Conservation (phyloP, 2,888 invertebrate genomes). For the Acronicta alni region DNA sequence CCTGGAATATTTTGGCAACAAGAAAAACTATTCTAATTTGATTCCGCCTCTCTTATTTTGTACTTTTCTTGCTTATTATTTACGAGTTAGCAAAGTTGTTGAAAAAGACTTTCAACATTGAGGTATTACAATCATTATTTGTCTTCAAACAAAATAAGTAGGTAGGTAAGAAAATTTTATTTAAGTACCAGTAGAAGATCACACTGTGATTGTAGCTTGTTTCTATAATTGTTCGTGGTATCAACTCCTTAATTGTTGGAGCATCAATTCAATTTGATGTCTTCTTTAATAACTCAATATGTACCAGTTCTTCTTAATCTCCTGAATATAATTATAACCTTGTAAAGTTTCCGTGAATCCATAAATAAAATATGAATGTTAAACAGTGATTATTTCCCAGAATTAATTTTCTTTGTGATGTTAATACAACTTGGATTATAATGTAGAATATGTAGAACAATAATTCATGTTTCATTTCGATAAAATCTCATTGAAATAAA, state of each 20-base stretch:
- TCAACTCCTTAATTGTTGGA: background rate
- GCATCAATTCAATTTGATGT: background rate
- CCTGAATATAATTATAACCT: background rate
- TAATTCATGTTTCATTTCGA: too few species aligned
- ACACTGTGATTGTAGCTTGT: too few species aligned
- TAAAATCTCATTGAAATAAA: too few species aligned
- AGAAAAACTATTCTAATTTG: conserved; percentile 52
- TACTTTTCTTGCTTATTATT: conserved; percentile 13
- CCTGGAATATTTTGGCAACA: conserved; percentile 42
- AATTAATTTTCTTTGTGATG: background rate
- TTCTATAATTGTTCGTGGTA: background rate
- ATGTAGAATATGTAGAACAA: too few species aligned
- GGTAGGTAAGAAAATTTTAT: background rate
- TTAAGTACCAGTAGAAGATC: too few species aligned
- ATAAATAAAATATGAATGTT: background rate
- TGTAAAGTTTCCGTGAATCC: background rate
- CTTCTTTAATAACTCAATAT: background rate
- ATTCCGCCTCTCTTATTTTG: conserved; percentile 7
- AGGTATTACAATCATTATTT: too few species aligned
- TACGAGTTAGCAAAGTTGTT: background rate
- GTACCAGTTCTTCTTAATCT: background rate
- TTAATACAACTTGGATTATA: background rate
- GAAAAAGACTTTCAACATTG: background rate
- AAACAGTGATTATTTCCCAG: background rate
- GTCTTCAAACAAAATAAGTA: background rate